Base-by-base conservation (phyloP, 2,888 invertebrate species). In the Ornithoptera alexandrae region DNA sequence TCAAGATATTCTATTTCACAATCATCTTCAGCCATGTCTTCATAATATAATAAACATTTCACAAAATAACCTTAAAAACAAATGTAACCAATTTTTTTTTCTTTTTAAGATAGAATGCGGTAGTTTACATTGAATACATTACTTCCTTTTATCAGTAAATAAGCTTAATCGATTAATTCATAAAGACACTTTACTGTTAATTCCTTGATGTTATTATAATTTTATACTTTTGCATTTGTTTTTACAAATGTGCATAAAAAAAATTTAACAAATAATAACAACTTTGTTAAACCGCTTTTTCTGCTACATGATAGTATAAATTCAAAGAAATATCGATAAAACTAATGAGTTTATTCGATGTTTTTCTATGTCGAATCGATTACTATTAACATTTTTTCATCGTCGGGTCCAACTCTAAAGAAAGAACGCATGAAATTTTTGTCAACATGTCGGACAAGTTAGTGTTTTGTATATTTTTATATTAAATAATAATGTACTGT, bases 371-470 rank as follows among this genome's bases (percentile, higher is more conserved):
- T 39, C 17, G 20, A 59, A 59, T 30, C 59, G 59, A 59, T 59
- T 59, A 20, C 5, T 5, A n/a, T 20, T 57, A 59, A 15, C 2
- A 24, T 59, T 59, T 59, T 5, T 7, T 15, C 1, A 60, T 24
- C 17, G 46, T 53, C 1, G 50, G 15, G 18, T 39, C 39, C 22
- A 62, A 50, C 62, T 12, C 62, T 62, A 50, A 24, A 64, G 22
- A 64, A 56, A 64, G 30, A 67, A 62, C 57, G 60, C 61, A 59
- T 65, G 61, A 70, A 65, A 75, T 72, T 79, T 77, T 81, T 84
- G 81, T 81, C 87, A 91, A 90, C 84, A 92, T 92, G 92, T 92
- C 92, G 87, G 92, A 92, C 83, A 90, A 88, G 92, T 92, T 85
- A 86, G 91, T 91, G 79, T 73, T 72, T 72, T 72, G 53, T 69